phyloP scores from a whole-genome alignment of 2,113 vertebrate genomes.

The Myotis davidii region DNA sequence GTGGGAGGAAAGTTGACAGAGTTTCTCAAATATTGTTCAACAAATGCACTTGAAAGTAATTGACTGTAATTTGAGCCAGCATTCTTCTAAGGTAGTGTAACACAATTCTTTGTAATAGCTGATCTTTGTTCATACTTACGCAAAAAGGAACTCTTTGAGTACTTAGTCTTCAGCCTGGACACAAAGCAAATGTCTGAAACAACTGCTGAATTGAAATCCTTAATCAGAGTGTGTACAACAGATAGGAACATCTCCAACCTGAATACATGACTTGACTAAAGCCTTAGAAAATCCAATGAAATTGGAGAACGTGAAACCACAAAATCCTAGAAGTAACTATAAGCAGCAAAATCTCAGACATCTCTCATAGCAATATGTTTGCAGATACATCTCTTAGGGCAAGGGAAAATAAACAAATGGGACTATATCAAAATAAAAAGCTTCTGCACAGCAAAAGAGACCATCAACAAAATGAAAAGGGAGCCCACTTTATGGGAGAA shows the following conservation, averaged over 20 bases:
- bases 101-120: not conserved
- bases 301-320: not conserved
- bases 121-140: not conserved
- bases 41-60: not conserved
- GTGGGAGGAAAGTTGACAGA: not conserved
- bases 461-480: no score
- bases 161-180: not conserved
- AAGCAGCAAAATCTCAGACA: no score
- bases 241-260: not conserved
- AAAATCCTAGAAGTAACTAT: no score
- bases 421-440: no score
- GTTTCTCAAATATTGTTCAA: not conserved
- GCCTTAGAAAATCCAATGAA: not conserved
- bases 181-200: not conserved
- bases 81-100: not conserved
- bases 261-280: not conserved
- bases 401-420: no score
- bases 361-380: no score
- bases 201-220: not conserved
- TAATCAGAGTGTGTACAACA: not conserved
- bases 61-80: not conserved
- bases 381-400: no score
- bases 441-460: no score
- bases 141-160: not conserved
- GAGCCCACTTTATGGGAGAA: no score